Base-by-base conservation (phyloP, 2,113 vertebrate genomes). In the Salminus brasiliensis region DNA sequence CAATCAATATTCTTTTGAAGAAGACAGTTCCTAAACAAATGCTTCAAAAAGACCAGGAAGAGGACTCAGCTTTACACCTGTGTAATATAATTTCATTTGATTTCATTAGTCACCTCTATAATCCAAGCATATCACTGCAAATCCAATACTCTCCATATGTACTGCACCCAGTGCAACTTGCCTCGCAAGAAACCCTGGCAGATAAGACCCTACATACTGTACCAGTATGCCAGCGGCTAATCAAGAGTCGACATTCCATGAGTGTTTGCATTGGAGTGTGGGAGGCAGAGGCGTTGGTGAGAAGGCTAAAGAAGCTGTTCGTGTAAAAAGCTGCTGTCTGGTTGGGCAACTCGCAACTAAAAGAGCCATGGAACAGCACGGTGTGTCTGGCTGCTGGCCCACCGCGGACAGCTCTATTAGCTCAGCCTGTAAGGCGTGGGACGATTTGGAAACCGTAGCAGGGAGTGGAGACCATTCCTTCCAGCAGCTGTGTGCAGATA, bases 151-250 rank as follows among this genome's bases (percentile, higher is more conserved):
- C 82, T 81, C 85, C 86, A 77, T 88, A 88, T 84, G 79, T 81
- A 43, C 86, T 27, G 30, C 21, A 83, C 82, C 86, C 88, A 87
- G 84, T 90, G 85, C 89, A 83, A 84, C 86, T 69, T n/a, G 79
- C 79, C 2, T 78, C 71, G 83, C 72, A 86, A 55, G 67, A 59
- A 59, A 85, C 79, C 45, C 62, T 43, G 10, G 59, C 62, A 52
- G 39, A 32, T 25, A 55, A 74, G 74, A 9, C 11, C 32, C 79
- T 82, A 81, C 65, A 53, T 53, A 66, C 66, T 85, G 78, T 67
- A 84, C 43, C 11, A 70, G 52, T 2, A 65, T 72, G 15, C 8
- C 2, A 2, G 36, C 4, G 12, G 68, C 55, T 63, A 77, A 88
- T 83, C 73, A 36, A n/a, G 81, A 83, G 10, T 15, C 11, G 70